Percentiles rank a stretch among this genome's conserved stretches.
These are phyloP conservation scores for Percopsis transmontana DNA, from an alignment of 2,113 vertebrate genomes.

Conservation along the genomic window DNA sequence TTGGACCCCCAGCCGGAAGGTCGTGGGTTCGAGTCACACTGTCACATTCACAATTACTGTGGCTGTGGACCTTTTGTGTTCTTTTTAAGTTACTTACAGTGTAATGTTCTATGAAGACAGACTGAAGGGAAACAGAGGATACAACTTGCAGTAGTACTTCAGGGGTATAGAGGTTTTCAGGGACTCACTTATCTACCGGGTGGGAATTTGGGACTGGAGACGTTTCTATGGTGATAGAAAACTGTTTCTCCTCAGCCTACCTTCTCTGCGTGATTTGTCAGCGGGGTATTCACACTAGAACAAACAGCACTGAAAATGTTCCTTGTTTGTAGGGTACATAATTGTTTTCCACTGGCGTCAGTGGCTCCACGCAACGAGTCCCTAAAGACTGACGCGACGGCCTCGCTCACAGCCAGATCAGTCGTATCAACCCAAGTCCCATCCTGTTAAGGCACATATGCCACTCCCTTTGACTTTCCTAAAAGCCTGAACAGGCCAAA, in stretches of 20 bases:
- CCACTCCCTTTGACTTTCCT: constrained; percentile 18
- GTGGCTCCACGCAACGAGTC: background rate
- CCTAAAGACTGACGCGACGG: constrained; percentile 8
- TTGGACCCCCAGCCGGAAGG: too few species aligned
- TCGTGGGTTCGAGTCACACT: too few species aligned
- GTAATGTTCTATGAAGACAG: background rate
- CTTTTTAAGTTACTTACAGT: too few species aligned
- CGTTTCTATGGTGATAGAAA: constrained; percentile 34
- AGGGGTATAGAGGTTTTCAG: background rate
- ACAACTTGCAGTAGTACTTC: background rate
- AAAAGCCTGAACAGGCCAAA: constrained; percentile 52
- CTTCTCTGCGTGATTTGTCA: background rate
- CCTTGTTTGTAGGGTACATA: background rate
- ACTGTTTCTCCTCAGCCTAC: background rate
- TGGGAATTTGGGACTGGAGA: background rate
- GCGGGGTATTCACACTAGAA: background rate
- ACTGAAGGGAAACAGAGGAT: constrained; percentile 1
- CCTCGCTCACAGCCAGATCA: constrained; percentile 19
- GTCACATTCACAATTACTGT: background rate
- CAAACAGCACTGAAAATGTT: constrained; percentile 12
- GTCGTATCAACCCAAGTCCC: constrained; percentile 14
- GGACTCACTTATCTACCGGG: background rate
- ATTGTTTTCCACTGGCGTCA: constrained; percentile 34
- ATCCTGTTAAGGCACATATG: constrained; percentile 17
- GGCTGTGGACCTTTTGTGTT: too few species aligned